Evolutionary conservation across 2,888 invertebrate species (phyloP).

Genomic region (Amphimallon solstitiale): DNA sequence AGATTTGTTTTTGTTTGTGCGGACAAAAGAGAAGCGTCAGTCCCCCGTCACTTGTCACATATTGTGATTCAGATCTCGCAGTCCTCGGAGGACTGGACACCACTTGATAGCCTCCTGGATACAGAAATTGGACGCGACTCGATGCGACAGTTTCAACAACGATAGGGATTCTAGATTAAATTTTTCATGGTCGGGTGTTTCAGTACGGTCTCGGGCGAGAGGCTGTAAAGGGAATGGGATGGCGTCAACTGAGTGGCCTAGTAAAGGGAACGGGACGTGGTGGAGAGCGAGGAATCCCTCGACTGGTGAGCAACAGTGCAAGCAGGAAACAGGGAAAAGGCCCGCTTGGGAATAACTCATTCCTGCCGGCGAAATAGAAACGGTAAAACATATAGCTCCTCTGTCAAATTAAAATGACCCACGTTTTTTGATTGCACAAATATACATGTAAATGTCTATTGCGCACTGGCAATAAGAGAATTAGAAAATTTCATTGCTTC

Average conservation of each 20-base stretch:
- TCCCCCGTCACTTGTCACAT: slow-evolving; percentile 51
- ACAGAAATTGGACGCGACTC: slow-evolving; percentile 52
- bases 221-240: slow-evolving; percentile 53
- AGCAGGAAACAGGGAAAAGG: slow-evolving; percentile 50
- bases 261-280: slow-evolving; percentile 49
- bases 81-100: slow-evolving; percentile 49
- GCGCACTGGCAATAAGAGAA: background rate
- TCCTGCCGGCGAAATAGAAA: slow-evolving; percentile 49
- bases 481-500: background rate
- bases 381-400: slow-evolving; percentile 44
- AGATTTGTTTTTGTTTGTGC: slow-evolving; percentile 33
- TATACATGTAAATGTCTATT: slow-evolving; percentile 30
- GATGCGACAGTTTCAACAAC: slow-evolving; percentile 55
- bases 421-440: slow-evolving; percentile 35
- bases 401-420: slow-evolving; percentile 41
- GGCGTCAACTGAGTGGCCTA: slow-evolving; percentile 44
- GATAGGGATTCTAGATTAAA: slow-evolving; percentile 56
- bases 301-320: slow-evolving; percentile 51
- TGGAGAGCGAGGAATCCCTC: slow-evolving; percentile 40
- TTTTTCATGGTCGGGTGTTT: slow-evolving; percentile 57
- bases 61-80: slow-evolving; percentile 48
- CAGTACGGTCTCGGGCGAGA: slow-evolving; percentile 49
- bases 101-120: slow-evolving; percentile 51
- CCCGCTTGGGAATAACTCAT: slow-evolving; percentile 53
- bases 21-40: slow-evolving; percentile 36